Percentiles rank a stretch among this genome's conserved stretches.
Conservation (phyloP, 2,888 invertebrate genomes). For the Drosophila cracens region DNA sequence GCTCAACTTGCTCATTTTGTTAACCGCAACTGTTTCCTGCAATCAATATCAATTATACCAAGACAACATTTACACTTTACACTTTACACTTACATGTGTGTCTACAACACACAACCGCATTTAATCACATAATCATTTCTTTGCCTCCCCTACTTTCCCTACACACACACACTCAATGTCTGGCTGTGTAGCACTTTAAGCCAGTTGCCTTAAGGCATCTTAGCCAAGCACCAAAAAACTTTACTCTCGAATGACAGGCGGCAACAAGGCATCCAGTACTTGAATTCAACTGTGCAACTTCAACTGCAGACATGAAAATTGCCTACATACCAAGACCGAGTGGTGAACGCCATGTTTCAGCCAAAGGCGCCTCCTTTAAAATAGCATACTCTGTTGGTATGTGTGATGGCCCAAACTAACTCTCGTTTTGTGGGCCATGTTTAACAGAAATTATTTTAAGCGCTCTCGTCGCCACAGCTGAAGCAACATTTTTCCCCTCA, state of each 20-base stretch:
- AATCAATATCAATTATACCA: constrained; percentile 44
- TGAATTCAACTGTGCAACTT: constrained; percentile 48
- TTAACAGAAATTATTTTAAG: constrained; percentile 80
- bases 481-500: constrained; percentile 45
- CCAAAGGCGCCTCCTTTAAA: constrained; percentile 38
- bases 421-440: constrained; percentile 70
- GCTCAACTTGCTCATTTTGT: constrained; percentile 8
- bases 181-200: constrained; percentile 43
- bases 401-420: constrained; percentile 15
- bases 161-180: constrained; percentile 1
- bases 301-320: constrained; percentile 61
- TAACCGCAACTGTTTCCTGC: constrained; percentile 20
- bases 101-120: constrained; percentile 18
- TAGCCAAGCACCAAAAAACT: constrained; percentile 30
- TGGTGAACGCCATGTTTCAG: constrained; percentile 44
- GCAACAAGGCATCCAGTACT: constrained; percentile 37
- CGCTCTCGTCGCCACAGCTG: constrained; percentile 39
- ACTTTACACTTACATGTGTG: constrained; percentile 27
- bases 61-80: constrained; percentile 18
- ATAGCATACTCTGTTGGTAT: background rate
- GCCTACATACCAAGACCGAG: constrained; percentile 46
- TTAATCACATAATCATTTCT: constrained; percentile 57
- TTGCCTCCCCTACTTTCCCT: background rate
- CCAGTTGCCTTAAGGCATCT: constrained; percentile 32
- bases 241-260: constrained; percentile 59